Conservation (phyloP, 2,888 invertebrate genomes). For the Adela reaumurella region DNA sequence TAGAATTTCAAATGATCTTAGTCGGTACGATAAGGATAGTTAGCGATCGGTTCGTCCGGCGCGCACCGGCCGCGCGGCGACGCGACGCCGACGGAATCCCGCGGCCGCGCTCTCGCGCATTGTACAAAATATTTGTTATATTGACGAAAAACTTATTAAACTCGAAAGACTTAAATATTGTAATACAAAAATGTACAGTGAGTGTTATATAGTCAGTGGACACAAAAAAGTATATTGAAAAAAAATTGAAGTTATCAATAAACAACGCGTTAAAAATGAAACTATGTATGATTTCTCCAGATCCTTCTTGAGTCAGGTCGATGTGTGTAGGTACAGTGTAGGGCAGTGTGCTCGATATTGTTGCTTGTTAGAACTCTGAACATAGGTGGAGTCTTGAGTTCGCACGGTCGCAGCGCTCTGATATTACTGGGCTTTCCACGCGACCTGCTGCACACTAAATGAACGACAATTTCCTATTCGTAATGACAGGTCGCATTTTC, state of each 20-base stretch:
- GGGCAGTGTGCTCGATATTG: conserved; percentile 1
- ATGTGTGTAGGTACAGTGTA: no score
- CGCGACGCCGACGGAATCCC: conserved; percentile 44
- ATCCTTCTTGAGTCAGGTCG: conserved; percentile 15
- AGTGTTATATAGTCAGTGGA: conserved; percentile 59
- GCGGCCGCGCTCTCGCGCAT: conserved; percentile 40
- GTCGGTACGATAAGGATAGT: conserved; percentile 41
- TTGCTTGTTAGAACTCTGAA: no score
- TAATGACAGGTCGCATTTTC: no score
- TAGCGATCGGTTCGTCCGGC: conserved; percentile 30
- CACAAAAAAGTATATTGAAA: conserved; percentile 55
- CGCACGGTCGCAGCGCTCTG: background rate
- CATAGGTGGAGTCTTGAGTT: background rate
- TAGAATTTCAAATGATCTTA: conserved; percentile 40
- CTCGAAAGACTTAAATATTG: conserved; percentile 54
- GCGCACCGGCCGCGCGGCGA: conserved; percentile 47
- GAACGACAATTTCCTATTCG: background rate
- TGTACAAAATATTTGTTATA: conserved; percentile 58
- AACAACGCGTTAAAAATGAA: conserved; percentile 42
- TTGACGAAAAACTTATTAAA: conserved; percentile 47
- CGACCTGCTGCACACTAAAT: background rate
- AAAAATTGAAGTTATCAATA: conserved; percentile 54
- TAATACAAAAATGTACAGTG: conserved; percentile 56
- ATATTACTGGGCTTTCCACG: background rate
- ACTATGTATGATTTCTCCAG: conserved; percentile 45